phyloP scores from a whole-genome alignment of 2,113 vertebrate genomes.

The Dasyprocta punctata region DNA sequence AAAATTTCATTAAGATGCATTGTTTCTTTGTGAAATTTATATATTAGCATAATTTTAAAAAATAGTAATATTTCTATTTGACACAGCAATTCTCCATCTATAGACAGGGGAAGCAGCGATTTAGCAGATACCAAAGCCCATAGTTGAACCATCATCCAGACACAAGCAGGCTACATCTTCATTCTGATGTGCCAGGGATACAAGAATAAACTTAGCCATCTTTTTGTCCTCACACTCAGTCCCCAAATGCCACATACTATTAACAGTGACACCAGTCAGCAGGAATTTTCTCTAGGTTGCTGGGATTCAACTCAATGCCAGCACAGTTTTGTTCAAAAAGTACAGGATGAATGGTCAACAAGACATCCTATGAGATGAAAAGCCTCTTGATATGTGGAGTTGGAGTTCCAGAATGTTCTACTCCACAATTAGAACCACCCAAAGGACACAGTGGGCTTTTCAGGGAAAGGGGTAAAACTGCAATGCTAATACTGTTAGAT shows the following conservation, averaged over 20 bases:
- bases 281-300: not conserved
- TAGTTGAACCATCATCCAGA: rapidly evolving
- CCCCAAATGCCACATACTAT: not conserved
- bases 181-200: rapidly evolving
- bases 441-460: not conserved
- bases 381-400: not conserved
- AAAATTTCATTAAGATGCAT: not conserved
- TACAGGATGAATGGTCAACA: no score
- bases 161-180: not conserved
- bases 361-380: not conserved
- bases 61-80: not conserved
- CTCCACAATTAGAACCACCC: not conserved
- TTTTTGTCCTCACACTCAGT: not conserved
- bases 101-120: not conserved
- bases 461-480: not conserved
- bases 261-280: not conserved
- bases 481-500: not conserved
- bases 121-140: no score
- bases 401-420: not conserved
- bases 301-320: not conserved
- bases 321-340: not conserved
- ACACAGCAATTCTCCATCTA: not conserved
- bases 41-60: not conserved
- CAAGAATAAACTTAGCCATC: not conserved
- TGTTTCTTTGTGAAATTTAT: not conserved